These are phyloP conservation scores for Sinosuthora webbiana DNA, from an alignment of 2,113 vertebrate species.

Conservation along the genomic window DNA sequence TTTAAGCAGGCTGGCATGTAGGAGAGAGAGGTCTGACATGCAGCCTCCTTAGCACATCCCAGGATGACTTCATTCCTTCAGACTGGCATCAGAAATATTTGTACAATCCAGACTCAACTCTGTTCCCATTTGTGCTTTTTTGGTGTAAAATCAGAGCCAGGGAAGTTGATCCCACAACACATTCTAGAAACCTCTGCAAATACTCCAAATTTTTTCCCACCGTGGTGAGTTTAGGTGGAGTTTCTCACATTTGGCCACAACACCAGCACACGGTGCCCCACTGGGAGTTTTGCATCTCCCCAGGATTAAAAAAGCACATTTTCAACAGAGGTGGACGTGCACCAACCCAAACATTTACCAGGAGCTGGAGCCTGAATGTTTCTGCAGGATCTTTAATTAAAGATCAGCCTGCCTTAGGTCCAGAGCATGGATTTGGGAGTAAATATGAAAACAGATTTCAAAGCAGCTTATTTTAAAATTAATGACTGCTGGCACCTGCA, in stretches of 20 bases:
- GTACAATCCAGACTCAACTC: not conserved
- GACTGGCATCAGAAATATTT: not conserved
- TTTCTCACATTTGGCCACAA: not conserved
- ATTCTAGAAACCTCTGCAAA: not conserved
- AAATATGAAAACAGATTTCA: not conserved
- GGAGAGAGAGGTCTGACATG: not conserved
- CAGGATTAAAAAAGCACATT: not conserved
- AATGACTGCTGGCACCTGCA: not conserved
- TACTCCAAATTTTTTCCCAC: not conserved
- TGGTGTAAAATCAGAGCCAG: not conserved
- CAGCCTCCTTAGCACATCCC: not conserved
- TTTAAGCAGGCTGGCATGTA: not conserved
- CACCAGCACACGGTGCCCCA: not conserved
- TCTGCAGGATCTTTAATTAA: not conserved
- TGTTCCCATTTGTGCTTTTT: not conserved
- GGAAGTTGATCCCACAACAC: not conserved
- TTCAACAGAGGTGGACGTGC: not conserved
- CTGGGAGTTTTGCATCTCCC: not conserved
- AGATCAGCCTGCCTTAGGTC: not conserved
- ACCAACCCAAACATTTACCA: not conserved
- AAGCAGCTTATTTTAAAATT: not conserved
- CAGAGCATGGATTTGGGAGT: not conserved
- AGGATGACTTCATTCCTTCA: not conserved
- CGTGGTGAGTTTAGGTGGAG: not conserved
- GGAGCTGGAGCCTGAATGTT: not conserved